Conservation (phyloP, 1,140 invertebrate species). For the Drosophila mayri region DNA sequence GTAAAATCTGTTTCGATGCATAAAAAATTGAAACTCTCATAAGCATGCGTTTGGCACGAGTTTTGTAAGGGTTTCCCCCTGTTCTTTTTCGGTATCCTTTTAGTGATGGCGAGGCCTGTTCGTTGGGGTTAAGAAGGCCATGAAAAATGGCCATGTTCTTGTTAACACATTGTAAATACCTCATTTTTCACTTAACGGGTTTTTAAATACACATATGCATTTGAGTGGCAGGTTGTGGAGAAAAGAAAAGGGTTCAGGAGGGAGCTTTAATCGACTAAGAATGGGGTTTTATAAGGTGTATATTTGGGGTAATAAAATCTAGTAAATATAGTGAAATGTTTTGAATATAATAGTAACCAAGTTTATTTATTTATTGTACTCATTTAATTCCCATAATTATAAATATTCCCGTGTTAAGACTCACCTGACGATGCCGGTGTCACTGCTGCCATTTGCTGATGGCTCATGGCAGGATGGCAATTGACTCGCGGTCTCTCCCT, state of each 20-base stretch:
- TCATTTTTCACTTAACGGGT: constrained; percentile 84
- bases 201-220: constrained; percentile 74
- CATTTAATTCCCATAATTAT: not conserved
- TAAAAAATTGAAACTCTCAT: constrained; percentile 84
- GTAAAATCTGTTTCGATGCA: constrained; percentile 83
- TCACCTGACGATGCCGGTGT: constrained; percentile 32
- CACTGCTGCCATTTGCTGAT: constrained; percentile 21
- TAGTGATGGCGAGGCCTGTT: not conserved
- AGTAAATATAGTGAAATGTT: not conserved
- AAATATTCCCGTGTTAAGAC: not conserved
- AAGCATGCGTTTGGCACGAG: constrained; percentile 80
- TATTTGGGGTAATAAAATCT: not conserved
- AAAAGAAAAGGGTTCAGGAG: not conserved
- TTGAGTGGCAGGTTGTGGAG: constrained; percentile 2
- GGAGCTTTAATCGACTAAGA: not conserved
- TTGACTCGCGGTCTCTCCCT: not conserved
- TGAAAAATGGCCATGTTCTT: constrained; percentile 81
- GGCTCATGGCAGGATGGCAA: constrained; percentile 22
- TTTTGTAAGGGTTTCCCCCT: constrained; percentile 13
- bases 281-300: not conserved
- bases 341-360: not conserved
- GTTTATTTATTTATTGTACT: not conserved
- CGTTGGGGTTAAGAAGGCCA: constrained; percentile 38
- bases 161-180: constrained; percentile 85
- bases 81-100: constrained; percentile 6